Conservation (phyloP, 2,888 invertebrate species). For the Lithophane socia region DNA sequence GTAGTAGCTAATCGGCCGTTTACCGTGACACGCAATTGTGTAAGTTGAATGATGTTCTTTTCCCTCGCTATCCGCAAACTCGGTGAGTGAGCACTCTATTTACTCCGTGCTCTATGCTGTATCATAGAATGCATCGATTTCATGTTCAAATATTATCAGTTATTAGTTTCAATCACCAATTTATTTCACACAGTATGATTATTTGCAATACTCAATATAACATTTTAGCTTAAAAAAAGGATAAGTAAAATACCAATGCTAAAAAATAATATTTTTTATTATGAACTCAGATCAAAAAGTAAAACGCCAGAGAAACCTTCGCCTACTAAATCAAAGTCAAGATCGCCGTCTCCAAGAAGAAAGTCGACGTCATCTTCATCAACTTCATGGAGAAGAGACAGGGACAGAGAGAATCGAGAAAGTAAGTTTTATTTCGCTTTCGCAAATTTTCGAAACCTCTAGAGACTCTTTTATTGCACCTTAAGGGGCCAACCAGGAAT, state of each 20-base stretch:
- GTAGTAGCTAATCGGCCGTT: background rate
- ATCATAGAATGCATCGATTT: background rate
- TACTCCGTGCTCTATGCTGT: background rate
- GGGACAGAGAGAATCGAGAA: slow-evolving; percentile 74
- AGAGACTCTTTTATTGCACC: no score
- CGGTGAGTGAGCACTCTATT: slow-evolving; percentile 13
- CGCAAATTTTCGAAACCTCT: no score
- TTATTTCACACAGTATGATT: background rate
- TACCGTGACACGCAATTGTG: background rate
- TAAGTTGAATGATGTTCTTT: slow-evolving; percentile 15
- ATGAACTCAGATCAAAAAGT: slow-evolving; percentile 81
- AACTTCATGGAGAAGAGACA: slow-evolving; percentile 81
- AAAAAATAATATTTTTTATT: slow-evolving; percentile 5
- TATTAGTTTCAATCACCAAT: background rate
- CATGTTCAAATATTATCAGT: background rate
- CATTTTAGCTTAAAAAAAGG: background rate
- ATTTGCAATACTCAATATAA: background rate
- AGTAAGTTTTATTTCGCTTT: slow-evolving; percentile 40
- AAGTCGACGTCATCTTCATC: slow-evolving; percentile 67
- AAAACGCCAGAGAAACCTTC: slow-evolving; percentile 87
- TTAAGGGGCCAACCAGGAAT: no score
- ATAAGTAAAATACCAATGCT: background rate
- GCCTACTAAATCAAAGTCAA: slow-evolving; percentile 84
- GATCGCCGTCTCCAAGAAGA: slow-evolving; percentile 87
- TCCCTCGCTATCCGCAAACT: background rate